These are phyloP conservation scores for Caenorhabditis elegans DNA, from an alignment of 1,140 invertebrate genomes.

Conservation along the genomic window WBcel235 BX284605.5:20658001-20658500, in stretches of 20 bases:
- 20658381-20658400: slow-evolving; percentile 35
- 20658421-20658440: no score
- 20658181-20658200: slow-evolving; percentile 38
- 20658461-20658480: no score
- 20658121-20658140: slow-evolving; percentile 44
- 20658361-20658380: slow-evolving; percentile 41
- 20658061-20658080: no score
- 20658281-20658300: slow-evolving; percentile 38
- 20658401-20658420: neutral
- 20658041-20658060: slow-evolving; percentile 37
- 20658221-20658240: slow-evolving; percentile 27
- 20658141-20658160: neutral
- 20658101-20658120: slow-evolving; percentile 17
- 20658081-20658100: slow-evolving; percentile 2
- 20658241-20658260: slow-evolving; percentile 29
- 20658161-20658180: slow-evolving; percentile 36
- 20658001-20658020: slow-evolving; percentile 43
- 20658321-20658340: slow-evolving; percentile 42
- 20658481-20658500: no score
- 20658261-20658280: slow-evolving; percentile 41
- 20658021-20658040: slow-evolving; percentile 35
- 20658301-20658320: slow-evolving; percentile 9
- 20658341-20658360: slow-evolving; percentile 40
- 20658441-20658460: neutral
- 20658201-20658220: slow-evolving; percentile 39